These are phyloP conservation scores for Shinisaurus crocodilurus DNA, from an alignment of 2,113 vertebrate species.

Conservation along the genomic window DNA sequence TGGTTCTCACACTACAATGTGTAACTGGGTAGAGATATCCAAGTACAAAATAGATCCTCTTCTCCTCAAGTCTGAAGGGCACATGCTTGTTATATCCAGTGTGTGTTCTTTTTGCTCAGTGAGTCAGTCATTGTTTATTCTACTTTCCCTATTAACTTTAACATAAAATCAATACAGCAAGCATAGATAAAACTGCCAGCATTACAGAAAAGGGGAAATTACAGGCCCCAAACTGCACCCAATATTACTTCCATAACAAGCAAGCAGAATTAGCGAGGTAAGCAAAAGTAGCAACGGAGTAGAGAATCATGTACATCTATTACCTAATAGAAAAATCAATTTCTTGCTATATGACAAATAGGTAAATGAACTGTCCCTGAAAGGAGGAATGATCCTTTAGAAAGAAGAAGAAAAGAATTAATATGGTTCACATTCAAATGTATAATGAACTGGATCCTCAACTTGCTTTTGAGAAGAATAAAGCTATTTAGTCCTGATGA, in stretches of 20 bases:
- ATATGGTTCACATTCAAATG: background rate
- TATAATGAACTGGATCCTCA: background rate
- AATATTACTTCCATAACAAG: background rate
- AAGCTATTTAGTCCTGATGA: background rate
- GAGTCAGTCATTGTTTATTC: conserved; percentile 4
- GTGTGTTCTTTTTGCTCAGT: background rate
- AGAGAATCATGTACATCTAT: background rate
- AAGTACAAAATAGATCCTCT: background rate
- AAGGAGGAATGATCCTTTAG: background rate
- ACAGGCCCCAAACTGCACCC: background rate
- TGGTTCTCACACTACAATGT: background rate
- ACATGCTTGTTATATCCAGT: background rate
- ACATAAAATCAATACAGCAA: conserved; percentile 31
- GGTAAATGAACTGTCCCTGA: background rate
- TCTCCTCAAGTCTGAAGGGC: background rate
- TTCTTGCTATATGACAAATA: background rate
- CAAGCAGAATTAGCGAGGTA: background rate
- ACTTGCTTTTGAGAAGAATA: background rate
- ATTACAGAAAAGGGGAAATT: background rate
- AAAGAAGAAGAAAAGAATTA: background rate
- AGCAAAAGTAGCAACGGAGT: background rate
- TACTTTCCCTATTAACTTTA: conserved; percentile 6
- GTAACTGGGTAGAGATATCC: background rate
- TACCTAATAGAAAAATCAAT: conserved; percentile 24
- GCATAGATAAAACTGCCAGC: conserved; percentile 19